Conservation (phyloP, 1,140 invertebrate species). For the Lordiphosa collinella region DNA sequence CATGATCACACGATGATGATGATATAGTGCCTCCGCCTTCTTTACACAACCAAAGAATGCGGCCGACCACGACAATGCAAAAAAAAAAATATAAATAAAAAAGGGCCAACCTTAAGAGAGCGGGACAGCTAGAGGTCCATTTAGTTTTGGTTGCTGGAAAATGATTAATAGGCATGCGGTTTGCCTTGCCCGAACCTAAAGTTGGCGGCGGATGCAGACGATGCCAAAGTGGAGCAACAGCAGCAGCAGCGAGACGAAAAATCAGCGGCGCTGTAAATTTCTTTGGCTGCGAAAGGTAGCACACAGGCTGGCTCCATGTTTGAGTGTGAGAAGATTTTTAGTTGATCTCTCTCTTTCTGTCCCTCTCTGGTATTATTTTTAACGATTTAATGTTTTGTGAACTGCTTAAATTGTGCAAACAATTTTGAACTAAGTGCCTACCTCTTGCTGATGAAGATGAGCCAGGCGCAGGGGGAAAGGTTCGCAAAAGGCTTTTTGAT, state of each 20-base stretch:
- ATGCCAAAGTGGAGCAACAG: conserved; percentile 57
- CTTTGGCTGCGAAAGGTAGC: conserved; percentile 35
- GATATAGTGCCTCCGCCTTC: conserved; percentile 56
- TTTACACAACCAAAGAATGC: conserved; percentile 58
- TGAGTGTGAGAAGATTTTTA: conserved; percentile 26
- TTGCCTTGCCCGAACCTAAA: conserved; percentile 31
- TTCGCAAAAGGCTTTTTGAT: conserved; percentile 60
- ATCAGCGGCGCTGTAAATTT: conserved; percentile 62
- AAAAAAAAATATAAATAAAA: conserved; percentile 12
- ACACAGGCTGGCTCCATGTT: neutral
- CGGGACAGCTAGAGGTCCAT: conserved; percentile 18
- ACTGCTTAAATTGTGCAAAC: conserved; percentile 77
- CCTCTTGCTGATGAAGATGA: conserved; percentile 35
- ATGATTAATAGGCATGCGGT: conserved; percentile 73
- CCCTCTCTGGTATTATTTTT: conserved; percentile 47
- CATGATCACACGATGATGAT: conserved; percentile 44
- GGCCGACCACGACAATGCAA: conserved; percentile 56
- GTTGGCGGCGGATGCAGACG: conserved; percentile 45
- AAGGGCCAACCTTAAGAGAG: conserved; percentile 37
- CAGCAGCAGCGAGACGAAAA: conserved; percentile 34
- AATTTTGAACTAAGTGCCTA: conserved; percentile 72
- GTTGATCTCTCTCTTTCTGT: conserved; percentile 13
- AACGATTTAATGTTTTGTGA: conserved; percentile 77
- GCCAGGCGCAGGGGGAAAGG: conserved; percentile 10
- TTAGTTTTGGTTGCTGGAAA: conserved; percentile 70